These are phyloP conservation scores for Drosophila quinaria DNA, from an alignment of 2,888 invertebrate genomes.

Conservation along the genomic window DNA sequence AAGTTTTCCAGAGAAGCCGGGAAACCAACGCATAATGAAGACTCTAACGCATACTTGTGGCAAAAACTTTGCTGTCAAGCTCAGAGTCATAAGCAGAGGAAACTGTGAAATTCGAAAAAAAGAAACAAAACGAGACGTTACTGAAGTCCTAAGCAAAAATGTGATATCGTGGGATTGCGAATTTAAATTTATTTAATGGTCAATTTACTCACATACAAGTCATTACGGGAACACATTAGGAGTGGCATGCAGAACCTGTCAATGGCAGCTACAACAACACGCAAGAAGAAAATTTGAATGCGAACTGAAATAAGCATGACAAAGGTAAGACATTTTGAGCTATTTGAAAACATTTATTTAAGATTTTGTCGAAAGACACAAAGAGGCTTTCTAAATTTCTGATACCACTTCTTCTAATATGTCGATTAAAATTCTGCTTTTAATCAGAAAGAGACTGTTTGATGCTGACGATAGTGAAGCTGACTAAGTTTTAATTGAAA, in stretches of 20 bases:
- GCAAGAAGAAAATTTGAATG: too few relatives aligned
- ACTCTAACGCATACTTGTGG: conserved; percentile 45
- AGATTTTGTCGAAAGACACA: too few relatives aligned
- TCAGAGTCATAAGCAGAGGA: conserved; percentile 42
- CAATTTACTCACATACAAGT: conserved; percentile 48
- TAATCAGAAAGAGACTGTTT: conserved; percentile 8
- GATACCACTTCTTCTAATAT: background rate
- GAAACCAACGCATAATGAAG: conserved; percentile 44
- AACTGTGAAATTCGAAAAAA: conserved; percentile 3
- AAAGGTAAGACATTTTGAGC: too few relatives aligned
- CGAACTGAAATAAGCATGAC: too few relatives aligned
- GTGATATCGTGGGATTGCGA: conserved; percentile 25
- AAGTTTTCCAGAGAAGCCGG: conserved; percentile 54
- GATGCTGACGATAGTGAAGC: conserved; percentile 16
- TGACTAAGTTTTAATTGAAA: conserved; percentile 77
- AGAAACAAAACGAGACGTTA: background rate
- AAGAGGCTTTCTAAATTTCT: background rate
- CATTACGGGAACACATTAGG: conserved; percentile 3
- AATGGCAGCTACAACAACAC: conserved; percentile 25
- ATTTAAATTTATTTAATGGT: conserved; percentile 69
- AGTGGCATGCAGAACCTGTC: conserved; percentile 9
- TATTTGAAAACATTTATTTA: too few relatives aligned
- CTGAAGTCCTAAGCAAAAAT: conserved; percentile 15
- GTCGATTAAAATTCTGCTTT: conserved; percentile 1
- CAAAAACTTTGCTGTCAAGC: conserved; percentile 43